A percentile compares a stretch with the other conserved stretches of the same genome.
These are phyloP conservation scores for Plectus sambesii DNA, from an alignment of 1,140 invertebrate species.

Conservation along the genomic window DNA sequence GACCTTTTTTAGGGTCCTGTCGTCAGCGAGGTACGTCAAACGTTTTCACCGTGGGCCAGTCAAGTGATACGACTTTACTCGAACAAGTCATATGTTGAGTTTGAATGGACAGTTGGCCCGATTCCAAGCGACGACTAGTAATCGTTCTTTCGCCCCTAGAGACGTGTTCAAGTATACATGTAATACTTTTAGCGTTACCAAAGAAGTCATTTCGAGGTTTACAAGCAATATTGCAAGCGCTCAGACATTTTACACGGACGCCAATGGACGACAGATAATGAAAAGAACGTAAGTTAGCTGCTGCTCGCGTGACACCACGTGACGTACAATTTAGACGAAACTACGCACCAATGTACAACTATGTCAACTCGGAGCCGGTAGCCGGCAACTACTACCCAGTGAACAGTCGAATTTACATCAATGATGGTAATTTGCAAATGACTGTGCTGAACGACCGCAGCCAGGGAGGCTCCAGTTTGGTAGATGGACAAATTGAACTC, in stretches of 20 bases:
- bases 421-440: conserved; percentile 50
- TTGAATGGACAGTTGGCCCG: conserved; percentile 81
- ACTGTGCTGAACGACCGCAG: conserved; percentile 65
- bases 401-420: conserved; percentile 65
- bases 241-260: conserved; percentile 72
- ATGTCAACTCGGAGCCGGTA: conserved; percentile 54
- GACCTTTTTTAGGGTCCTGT: conserved; percentile 53
- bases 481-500: conserved; percentile 53
- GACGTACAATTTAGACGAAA: conserved; percentile 53
- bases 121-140: conserved; percentile 54
- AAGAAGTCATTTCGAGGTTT: conserved; percentile 65
- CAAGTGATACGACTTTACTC: conserved; percentile 65
- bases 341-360: conserved; percentile 61
- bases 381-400: conserved; percentile 83
- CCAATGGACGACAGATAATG: conserved; percentile 74
- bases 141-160: background rate
- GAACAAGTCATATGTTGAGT: conserved; percentile 58
- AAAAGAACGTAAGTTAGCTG: conserved; percentile 51
- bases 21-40: conserved; percentile 68
- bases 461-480: conserved; percentile 67
- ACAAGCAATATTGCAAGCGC: conserved; percentile 54
- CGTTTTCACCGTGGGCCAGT: conserved; percentile 61
- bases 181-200: conserved; percentile 59
- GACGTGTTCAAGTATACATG: conserved; percentile 4
- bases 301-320: too few relatives aligned